Evolutionary conservation across 2,797 vertebrate genomes (phyloP).

Genomic region (Thalassophryne amazonica): DNA sequence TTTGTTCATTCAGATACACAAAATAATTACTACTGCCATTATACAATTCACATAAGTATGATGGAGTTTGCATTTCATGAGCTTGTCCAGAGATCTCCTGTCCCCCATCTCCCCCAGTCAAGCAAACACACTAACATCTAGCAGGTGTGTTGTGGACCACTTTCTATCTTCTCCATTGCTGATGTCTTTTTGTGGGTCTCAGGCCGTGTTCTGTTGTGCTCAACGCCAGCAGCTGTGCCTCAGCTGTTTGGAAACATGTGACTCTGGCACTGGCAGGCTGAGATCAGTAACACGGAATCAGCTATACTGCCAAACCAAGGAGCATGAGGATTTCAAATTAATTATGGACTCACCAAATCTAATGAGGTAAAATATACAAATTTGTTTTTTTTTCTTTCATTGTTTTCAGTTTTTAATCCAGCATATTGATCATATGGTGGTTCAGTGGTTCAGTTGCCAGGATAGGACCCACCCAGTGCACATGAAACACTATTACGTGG

Average conservation of each 20-base stretch:
- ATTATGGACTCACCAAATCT: neutral
- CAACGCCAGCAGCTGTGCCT: constrained; percentile 43
- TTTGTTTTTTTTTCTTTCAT: neutral
- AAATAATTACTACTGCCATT: too few species aligned
- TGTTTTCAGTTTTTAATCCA: neutral
- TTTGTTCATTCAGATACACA: too few species aligned
- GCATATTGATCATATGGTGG: too few species aligned
- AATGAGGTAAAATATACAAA: constrained; percentile 24
- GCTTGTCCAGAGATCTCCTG: too few species aligned
- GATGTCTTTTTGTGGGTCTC: neutral
- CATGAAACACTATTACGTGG: too few species aligned
- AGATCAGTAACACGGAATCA: constrained; percentile 7
- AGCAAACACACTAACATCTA: too few species aligned
- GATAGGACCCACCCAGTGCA: too few species aligned
- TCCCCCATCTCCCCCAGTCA: too few species aligned
- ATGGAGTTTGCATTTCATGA: too few species aligned
- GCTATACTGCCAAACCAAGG: neutral
- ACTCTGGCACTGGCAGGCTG: neutral
- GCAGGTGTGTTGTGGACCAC: neutral
- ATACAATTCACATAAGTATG: too few species aligned
- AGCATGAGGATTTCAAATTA: constrained; percentile 30
- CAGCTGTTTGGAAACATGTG: constrained; percentile 6
- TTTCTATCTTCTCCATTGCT: neutral
- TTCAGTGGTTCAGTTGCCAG: too few species aligned
- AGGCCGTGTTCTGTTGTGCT: constrained; percentile 62